Conservation (phyloP, 1,140 invertebrate genomes). For the Atta cephalotes region DNA sequence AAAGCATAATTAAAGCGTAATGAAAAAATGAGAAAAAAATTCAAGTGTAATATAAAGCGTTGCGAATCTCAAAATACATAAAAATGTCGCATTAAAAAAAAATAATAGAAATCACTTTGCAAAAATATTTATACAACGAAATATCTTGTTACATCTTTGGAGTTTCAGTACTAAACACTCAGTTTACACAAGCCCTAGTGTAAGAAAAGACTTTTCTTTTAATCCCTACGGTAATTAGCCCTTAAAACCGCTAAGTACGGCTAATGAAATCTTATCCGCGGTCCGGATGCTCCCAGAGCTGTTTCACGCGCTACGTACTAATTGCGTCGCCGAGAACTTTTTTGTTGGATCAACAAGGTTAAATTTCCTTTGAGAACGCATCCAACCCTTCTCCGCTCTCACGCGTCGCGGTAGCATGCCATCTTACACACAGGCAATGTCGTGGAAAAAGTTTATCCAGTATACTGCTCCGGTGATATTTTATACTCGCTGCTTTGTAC, state of each 20-base stretch:
- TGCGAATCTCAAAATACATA: neutral
- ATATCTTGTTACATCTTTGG: neutral
- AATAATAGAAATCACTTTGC: neutral
- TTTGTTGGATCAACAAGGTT: constrained; percentile 59
- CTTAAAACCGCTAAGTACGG: constrained; percentile 59
- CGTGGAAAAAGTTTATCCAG: neutral
- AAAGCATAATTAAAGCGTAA: neutral
- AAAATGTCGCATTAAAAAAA: neutral
- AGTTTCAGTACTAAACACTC: neutral
- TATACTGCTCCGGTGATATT: constrained; percentile 26
- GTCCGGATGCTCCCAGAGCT: constrained; percentile 1
- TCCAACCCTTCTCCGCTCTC: neutral
- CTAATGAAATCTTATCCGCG: constrained; percentile 67
- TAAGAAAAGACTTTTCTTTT: constrained; percentile 30
- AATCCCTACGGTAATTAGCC: constrained; percentile 49
- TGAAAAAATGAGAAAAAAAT: neutral
- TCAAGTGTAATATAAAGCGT: neutral
- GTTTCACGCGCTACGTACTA: constrained; percentile 34
- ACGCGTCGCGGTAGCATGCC: constrained; percentile 6
- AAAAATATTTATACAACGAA: neutral
- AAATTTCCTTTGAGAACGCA: constrained; percentile 63
- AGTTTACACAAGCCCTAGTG: neutral
- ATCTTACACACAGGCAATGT: constrained; percentile 13
- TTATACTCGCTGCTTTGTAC: constrained; percentile 39
- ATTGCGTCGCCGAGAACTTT: constrained; percentile 30